A percentile compares a stretch with the other conserved stretches of the same genome.
Evolutionary conservation across 1,140 invertebrate species (phyloP).

Genomic region (Lineus longissimus): DNA sequence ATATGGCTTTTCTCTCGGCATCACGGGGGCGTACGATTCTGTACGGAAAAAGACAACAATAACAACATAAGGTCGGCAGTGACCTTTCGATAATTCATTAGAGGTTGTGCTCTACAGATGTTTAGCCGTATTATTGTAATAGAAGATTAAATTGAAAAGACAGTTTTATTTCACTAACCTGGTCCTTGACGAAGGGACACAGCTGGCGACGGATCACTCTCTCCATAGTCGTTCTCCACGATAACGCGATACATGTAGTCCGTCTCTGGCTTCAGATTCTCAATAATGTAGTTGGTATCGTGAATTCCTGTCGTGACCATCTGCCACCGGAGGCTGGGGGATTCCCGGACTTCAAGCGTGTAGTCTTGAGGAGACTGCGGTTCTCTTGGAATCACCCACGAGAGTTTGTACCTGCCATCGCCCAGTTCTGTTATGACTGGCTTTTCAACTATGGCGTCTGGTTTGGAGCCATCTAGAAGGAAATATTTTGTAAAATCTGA

Average conservation of each 20-base stretch:
- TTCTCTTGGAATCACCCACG: too few species aligned
- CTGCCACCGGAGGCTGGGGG: slow-evolving; percentile 33
- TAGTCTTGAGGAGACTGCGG: slow-evolving; percentile 15
- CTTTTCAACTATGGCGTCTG: too few species aligned
- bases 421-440: too few species aligned
- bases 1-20: background rate
- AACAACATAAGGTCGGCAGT: background rate
- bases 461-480: too few species aligned
- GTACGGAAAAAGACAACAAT: background rate
- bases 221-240: slow-evolving; percentile 80
- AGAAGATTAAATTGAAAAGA: background rate
- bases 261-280: slow-evolving; percentile 45
- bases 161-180: background rate
- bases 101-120: too few species aligned
- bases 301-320: slow-evolving; percentile 39
- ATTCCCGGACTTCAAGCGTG: slow-evolving; percentile 40
- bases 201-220: slow-evolving; percentile 34
- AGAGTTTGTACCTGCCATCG: too few species aligned
- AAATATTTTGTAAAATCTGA: too few species aligned
- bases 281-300: slow-evolving; percentile 35
- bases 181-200: background rate
- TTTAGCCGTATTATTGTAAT: too few species aligned
- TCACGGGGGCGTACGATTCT: background rate
- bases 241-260: slow-evolving; percentile 95
- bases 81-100: too few species aligned